phyloP scores from a whole-genome alignment of 2,888 invertebrate genomes.

The Nemotelus pantherinus region DNA sequence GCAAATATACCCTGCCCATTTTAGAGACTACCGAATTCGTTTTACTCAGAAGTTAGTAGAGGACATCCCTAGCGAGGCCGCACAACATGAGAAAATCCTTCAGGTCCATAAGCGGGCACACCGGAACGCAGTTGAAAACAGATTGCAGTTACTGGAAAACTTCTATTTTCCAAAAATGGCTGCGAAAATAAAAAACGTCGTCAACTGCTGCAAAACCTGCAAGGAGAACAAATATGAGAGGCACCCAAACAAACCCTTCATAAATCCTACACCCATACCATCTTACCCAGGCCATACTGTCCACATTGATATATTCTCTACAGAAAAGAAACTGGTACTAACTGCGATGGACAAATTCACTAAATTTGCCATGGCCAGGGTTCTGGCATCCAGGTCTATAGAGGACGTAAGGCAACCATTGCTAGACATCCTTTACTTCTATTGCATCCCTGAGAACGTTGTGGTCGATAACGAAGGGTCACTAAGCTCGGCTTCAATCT shows the following conservation, averaged over 20 bases:
- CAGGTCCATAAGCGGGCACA: constrained; percentile 46
- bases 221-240: constrained; percentile 47
- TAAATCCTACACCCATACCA: constrained; percentile 26
- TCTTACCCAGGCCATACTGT: constrained; percentile 36
- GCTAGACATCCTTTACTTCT: constrained; percentile 35
- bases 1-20: constrained; percentile 9
- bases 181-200: constrained; percentile 41
- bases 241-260: constrained; percentile 34
- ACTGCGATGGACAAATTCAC: constrained; percentile 50
- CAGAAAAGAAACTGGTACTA: constrained; percentile 44
- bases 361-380: constrained; percentile 41
- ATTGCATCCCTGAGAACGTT: constrained; percentile 31
- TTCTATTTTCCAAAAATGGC: constrained; percentile 46
- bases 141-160: constrained; percentile 43
- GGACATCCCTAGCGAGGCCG: constrained; percentile 39
- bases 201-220: constrained; percentile 38
- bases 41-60: constrained; percentile 25
- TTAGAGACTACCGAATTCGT: constrained; percentile 19
- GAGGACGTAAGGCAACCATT: constrained; percentile 41
- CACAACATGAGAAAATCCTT: constrained; percentile 47
- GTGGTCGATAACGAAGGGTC: constrained; percentile 11
- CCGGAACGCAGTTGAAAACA: constrained; percentile 46
- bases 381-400: constrained; percentile 33
- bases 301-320: constrained; percentile 40
- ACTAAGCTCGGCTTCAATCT: background rate